These are phyloP conservation scores for Leptonema lineaticorne DNA, from an alignment of 1,140 invertebrate species.

Conservation along the genomic window DNA sequence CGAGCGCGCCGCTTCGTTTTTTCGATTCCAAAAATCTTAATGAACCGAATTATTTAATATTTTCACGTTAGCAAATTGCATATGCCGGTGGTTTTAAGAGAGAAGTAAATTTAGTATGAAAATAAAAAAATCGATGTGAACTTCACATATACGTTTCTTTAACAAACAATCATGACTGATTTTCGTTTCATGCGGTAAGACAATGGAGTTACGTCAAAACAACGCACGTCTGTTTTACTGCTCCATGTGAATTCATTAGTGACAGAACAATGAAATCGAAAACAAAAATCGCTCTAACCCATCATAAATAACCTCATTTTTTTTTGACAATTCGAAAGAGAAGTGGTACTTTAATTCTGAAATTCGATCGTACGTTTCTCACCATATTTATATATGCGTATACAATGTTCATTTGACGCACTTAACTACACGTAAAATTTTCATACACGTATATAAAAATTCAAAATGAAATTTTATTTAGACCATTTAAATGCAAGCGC, in stretches of 20 bases:
- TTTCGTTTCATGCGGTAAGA: not conserved
- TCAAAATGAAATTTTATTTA: not conserved
- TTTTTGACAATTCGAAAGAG: not conserved
- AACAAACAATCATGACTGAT: not conserved
- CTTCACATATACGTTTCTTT: not conserved
- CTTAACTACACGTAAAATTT: too few relatives aligned
- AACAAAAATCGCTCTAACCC: not conserved
- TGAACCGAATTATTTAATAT: too few relatives aligned
- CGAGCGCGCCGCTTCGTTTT: too few relatives aligned
- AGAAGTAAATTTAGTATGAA: not conserved
- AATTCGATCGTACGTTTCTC: not conserved
- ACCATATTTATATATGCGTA: too few relatives aligned
- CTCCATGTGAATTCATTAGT: slow-evolving; percentile 19
- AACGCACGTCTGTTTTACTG: not conserved
- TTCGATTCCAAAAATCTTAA: not conserved
- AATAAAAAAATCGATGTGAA: not conserved
- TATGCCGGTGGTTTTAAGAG: too few relatives aligned
- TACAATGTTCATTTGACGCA: not conserved
- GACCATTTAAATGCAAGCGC: not conserved
- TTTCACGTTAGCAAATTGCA: too few relatives aligned
- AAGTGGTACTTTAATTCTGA: not conserved
- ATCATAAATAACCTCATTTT: not conserved
- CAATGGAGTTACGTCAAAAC: slow-evolving; percentile 16
- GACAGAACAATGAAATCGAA: slow-evolving; percentile 21
- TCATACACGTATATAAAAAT: too few relatives aligned